Evolutionary conservation across 2,888 invertebrate genomes (phyloP).

Genomic region (Aleiodes leptofemur): DNA sequence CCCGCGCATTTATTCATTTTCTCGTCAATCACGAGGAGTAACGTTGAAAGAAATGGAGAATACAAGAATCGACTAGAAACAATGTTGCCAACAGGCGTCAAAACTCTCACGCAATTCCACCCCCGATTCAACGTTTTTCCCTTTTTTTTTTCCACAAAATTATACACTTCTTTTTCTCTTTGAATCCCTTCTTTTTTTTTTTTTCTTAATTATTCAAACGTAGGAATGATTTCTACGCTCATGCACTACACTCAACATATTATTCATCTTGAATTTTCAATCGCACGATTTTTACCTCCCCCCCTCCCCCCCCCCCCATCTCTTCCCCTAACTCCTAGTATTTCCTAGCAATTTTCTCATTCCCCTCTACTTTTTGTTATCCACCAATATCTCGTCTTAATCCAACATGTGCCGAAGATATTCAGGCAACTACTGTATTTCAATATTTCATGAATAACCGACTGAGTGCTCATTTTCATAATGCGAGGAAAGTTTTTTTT

Average conservation of each 20-base stretch:
- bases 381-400: conserved; percentile 1
- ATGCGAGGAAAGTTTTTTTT: conserved; percentile 11
- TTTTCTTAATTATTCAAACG: conserved; percentile 10
- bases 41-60: too few relatives aligned
- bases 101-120: conserved; percentile 21
- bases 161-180: conserved; percentile 7
- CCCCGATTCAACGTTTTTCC: neutral
- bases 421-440: conserved; percentile 16
- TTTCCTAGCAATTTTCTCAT: conserved; percentile 39
- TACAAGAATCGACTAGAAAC: too few relatives aligned
- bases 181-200: neutral
- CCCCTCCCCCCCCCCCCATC: conserved; percentile 15
- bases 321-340: neutral
- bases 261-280: conserved; percentile 25
- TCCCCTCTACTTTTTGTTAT: conserved; percentile 16
- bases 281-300: conserved; percentile 30
- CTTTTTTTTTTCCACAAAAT: conserved; percentile 12
- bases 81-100: conserved; percentile 26
- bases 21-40: too few relatives aligned
- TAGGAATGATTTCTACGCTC: neutral
- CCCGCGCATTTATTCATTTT: too few relatives aligned
- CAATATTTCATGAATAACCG: conserved; percentile 31
- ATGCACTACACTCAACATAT: conserved; percentile 12
- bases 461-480: conserved; percentile 33
- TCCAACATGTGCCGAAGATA: conserved; percentile 12